Evolutionary conservation across 2,888 invertebrate genomes (phyloP).

Genomic region (Bedellia somnulentella): DNA sequence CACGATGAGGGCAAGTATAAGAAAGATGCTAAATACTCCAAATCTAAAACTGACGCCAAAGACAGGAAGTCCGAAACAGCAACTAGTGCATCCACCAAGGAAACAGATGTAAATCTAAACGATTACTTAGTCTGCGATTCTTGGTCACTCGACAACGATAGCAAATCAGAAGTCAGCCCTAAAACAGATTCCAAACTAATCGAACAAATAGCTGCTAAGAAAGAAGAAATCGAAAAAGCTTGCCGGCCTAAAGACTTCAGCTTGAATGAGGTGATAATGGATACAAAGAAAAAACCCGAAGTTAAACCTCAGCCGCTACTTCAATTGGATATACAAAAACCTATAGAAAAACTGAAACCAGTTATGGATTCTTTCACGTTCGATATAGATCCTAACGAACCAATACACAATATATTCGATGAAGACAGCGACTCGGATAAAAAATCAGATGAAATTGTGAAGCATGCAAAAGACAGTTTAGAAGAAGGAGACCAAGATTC

Average conservation of each 20-base stretch:
- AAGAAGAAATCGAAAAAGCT: constrained; percentile 1
- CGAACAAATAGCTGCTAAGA: constrained; percentile 1
- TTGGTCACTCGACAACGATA: constrained; percentile 49
- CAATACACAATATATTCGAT: constrained; percentile 33
- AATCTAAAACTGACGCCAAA: constrained; percentile 11
- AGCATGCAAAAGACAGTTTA: constrained; percentile 16
- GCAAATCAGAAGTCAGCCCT: constrained; percentile 29
- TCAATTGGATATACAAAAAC: no score
- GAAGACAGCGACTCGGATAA: constrained; percentile 21
- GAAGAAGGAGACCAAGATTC: constrained; percentile 12
- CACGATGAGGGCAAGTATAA: constrained; percentile 3
- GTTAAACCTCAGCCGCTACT: background rate
- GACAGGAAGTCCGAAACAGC: constrained; percentile 11
- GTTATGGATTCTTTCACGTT: constrained; percentile 44
- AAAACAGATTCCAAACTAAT: constrained; percentile 15
- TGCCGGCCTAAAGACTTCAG: no score
- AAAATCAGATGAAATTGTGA: background rate
- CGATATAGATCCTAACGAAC: constrained; percentile 38
- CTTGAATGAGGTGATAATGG: no score
- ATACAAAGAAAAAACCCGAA: constrained; percentile 14
- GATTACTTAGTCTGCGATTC: constrained; percentile 52
- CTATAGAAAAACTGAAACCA: constrained; percentile 33
- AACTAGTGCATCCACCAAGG: constrained; percentile 16
- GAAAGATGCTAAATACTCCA: constrained; percentile 1
- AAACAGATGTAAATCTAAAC: constrained; percentile 35